phyloP scores from a whole-genome alignment of 2,888 invertebrate species.

The Plagodis dolabraria region DNA sequence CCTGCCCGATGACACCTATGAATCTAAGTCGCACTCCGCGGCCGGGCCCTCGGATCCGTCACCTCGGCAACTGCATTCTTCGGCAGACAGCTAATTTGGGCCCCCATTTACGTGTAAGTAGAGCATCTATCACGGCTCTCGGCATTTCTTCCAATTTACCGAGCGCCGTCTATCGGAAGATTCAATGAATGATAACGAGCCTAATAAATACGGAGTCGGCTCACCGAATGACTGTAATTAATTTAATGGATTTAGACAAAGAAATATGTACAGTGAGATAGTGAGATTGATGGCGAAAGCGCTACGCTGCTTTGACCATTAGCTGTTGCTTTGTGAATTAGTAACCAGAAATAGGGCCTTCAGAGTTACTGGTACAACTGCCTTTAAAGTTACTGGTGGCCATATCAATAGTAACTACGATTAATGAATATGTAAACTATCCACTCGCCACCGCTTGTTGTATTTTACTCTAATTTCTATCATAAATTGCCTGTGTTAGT shows the following conservation, averaged over 20 bases:
- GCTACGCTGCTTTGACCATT: slow-evolving; percentile 71
- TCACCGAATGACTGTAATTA: slow-evolving; percentile 81
- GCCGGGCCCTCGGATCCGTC: slow-evolving; percentile 67
- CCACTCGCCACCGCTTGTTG: too few relatives aligned
- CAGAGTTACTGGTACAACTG: too few relatives aligned
- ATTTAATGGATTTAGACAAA: slow-evolving; percentile 85
- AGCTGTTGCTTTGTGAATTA: slow-evolving; percentile 40
- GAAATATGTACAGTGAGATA: slow-evolving; percentile 83
- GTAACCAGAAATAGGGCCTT: slow-evolving; percentile 5
- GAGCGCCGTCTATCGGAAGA: slow-evolving; percentile 75
- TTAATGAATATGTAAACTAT: too few relatives aligned
- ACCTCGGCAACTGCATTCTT: slow-evolving; percentile 78
- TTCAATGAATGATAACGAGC: slow-evolving; percentile 84
- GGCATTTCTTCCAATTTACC: slow-evolving; percentile 74
- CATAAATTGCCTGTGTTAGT: too few relatives aligned
- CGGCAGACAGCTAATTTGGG: slow-evolving; percentile 78
- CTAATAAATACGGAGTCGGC: slow-evolving; percentile 82
- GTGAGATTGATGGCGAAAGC: slow-evolving; percentile 73
- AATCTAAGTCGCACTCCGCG: slow-evolving; percentile 63
- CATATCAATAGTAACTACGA: too few relatives aligned
- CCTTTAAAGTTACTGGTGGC: too few relatives aligned
- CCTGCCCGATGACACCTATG: slow-evolving; percentile 77
- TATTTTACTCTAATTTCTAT: too few relatives aligned
- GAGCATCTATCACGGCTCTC: slow-evolving; percentile 74
- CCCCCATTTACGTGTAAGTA: slow-evolving; percentile 79